Conservation (phyloP, 2,888 invertebrate genomes). For the Drosophila mimica region DNA sequence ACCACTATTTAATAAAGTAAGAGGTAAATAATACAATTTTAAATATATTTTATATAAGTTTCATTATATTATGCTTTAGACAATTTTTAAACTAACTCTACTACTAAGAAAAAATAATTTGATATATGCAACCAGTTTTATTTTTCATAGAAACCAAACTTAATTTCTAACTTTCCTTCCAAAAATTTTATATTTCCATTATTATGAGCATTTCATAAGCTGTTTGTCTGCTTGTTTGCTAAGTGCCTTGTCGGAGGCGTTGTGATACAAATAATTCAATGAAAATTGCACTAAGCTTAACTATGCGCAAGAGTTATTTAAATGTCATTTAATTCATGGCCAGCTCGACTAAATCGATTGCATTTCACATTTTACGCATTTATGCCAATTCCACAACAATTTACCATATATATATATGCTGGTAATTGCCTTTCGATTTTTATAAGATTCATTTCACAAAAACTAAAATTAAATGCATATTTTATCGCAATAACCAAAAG, state of each 20-base stretch:
- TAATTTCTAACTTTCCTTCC: background rate
- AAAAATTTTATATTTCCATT: background rate
- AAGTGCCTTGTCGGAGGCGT: slow-evolving; percentile 1
- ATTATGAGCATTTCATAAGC: background rate
- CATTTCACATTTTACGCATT: slow-evolving; percentile 34
- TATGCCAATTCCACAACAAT: slow-evolving; percentile 49
- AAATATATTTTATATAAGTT: background rate
- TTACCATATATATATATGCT: slow-evolving; percentile 6
- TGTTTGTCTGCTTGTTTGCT: background rate
- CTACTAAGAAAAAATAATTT: no score
- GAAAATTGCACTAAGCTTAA: slow-evolving; percentile 15
- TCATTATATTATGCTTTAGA: accelerated
- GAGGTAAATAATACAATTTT: accelerated
- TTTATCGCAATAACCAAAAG: slow-evolving; percentile 25
- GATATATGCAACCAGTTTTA: background rate
- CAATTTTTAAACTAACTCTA: no score
- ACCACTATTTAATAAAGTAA: background rate
- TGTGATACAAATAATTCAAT: slow-evolving; percentile 23
- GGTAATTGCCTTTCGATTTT: slow-evolving; percentile 52
- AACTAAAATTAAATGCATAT: slow-evolving; percentile 32
- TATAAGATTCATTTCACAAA: slow-evolving; percentile 35
- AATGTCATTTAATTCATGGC: slow-evolving; percentile 34
- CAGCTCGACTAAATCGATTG: slow-evolving; percentile 8
- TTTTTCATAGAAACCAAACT: background rate
- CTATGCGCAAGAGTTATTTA: slow-evolving; percentile 5